A percentile compares a stretch with the other conserved stretches of the same genome.
Conservation (phyloP, 2,113 vertebrate genomes). For the Gavialis gangeticus region DNA sequence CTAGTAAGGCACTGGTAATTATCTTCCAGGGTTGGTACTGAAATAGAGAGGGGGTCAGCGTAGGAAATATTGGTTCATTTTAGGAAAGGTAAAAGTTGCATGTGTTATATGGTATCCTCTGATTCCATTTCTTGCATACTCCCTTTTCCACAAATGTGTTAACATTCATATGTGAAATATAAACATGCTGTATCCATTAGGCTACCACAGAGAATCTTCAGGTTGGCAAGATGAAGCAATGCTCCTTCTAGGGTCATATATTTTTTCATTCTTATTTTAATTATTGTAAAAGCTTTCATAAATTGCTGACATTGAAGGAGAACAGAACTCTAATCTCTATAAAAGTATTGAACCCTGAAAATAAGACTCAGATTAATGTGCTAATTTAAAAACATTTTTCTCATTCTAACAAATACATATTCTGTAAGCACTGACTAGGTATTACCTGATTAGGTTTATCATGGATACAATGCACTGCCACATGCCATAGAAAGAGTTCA, state of each 20-base stretch:
- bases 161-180: neutral
- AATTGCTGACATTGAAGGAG: conserved; percentile 39
- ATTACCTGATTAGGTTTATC: conserved; percentile 17
- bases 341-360: conserved; percentile 59
- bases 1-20: neutral
- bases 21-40: neutral
- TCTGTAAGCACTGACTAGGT: neutral
- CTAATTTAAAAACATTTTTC: conserved; percentile 32
- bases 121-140: neutral
- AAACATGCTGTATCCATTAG: neutral
- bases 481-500: neutral
- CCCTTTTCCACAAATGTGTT: neutral
- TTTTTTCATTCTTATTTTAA: conserved; percentile 47
- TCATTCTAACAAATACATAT: conserved; percentile 6
- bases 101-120: neutral
- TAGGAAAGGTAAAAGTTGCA: neutral
- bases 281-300: conserved; percentile 48
- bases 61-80: neutral
- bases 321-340: conserved; percentile 48
- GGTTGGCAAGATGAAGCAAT: conserved; percentile 4
- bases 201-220: neutral
- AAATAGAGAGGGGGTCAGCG: neutral
- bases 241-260: conserved; percentile 1
- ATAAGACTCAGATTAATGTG: conserved; percentile 57
- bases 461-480: neutral